A percentile compares a stretch with the other conserved stretches of the same genome.
phyloP scores from a whole-genome alignment of 2,888 invertebrate species.

The Belgica antarctica region DNA sequence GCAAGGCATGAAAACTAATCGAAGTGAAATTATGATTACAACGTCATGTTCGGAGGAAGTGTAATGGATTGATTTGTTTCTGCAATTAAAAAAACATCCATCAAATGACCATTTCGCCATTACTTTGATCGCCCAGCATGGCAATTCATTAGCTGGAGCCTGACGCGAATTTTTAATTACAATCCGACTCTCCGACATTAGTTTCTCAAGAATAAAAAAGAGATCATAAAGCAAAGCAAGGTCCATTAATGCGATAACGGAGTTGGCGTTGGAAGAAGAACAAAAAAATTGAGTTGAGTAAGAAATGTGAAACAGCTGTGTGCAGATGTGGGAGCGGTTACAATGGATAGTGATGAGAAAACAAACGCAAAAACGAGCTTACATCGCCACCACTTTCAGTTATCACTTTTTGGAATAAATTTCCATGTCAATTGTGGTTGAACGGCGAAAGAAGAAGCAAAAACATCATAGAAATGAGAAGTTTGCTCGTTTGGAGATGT shows the following conservation, averaged over 20 bases:
- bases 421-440: slow-evolving; percentile 25
- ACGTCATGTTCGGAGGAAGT: too few relatives aligned
- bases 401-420: slow-evolving; percentile 14
- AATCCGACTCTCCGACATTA: too few relatives aligned
- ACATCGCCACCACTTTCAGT: neutral
- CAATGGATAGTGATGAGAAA: neutral
- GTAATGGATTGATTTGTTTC: neutral
- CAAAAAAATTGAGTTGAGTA: too few relatives aligned
- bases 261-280: too few relatives aligned
- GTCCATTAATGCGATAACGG: too few relatives aligned
- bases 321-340: neutral
- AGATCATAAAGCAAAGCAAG: too few relatives aligned
- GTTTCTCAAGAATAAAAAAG: too few relatives aligned
- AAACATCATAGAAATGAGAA: slow-evolving; percentile 26
- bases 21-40: neutral
- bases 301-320: neutral
- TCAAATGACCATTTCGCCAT: neutral
- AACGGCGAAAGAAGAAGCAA: neutral
- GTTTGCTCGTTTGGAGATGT: slow-evolving; percentile 15
- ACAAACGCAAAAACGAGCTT: too few relatives aligned
- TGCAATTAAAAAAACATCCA: neutral
- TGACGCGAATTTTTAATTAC: neutral
- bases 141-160: neutral
- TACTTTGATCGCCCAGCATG: neutral
- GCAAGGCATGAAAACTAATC: neutral